A percentile compares a stretch with the other conserved stretches of the same genome.
These are phyloP conservation scores for Clanis bilineata DNA, from an alignment of 2,888 invertebrate species.

Conservation along the genomic window DNA sequence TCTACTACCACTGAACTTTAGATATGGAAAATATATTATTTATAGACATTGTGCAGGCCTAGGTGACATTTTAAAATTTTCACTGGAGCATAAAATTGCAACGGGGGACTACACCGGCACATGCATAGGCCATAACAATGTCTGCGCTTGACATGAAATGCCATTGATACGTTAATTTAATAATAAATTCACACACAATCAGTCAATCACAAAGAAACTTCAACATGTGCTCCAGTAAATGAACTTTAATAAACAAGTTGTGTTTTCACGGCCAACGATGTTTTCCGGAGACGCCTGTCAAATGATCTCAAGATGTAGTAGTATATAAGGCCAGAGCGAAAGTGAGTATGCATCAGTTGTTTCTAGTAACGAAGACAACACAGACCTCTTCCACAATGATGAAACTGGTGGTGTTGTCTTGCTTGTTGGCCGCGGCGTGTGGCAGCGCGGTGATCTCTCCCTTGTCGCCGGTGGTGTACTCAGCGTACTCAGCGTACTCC, in stretches of 20 bases:
- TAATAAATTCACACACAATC: slow-evolving; percentile 22
- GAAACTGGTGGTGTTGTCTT: slow-evolving; percentile 84
- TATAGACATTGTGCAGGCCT: background rate
- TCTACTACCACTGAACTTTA: background rate
- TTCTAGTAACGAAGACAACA: slow-evolving; percentile 54
- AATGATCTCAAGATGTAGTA: slow-evolving; percentile 38
- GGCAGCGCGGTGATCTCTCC: slow-evolving; percentile 50
- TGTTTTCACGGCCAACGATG: slow-evolving; percentile 57
- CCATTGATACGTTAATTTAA: slow-evolving; percentile 8
- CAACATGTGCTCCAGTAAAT: slow-evolving; percentile 18
- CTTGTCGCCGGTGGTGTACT: slow-evolving; percentile 30
- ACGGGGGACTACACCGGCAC: slow-evolving; percentile 22
- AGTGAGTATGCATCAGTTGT: slow-evolving; percentile 59
- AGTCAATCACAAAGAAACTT: slow-evolving; percentile 17
- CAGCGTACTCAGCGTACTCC: slow-evolving; percentile 29
- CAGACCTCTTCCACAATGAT: slow-evolving; percentile 76
- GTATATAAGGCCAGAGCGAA: slow-evolving; percentile 54
- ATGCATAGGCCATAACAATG: slow-evolving; percentile 12
- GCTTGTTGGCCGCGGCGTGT: slow-evolving; percentile 81
- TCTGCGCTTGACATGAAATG: slow-evolving; percentile 24
- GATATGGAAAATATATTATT: background rate
- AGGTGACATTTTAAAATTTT: slow-evolving; percentile 12
- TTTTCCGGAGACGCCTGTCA: slow-evolving; percentile 55
- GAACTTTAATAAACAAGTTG: slow-evolving; percentile 44
- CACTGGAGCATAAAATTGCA: slow-evolving; percentile 23